Base-by-base conservation (phyloP, 2,797 vertebrate species). In the Notolepis coatsorum region DNA sequence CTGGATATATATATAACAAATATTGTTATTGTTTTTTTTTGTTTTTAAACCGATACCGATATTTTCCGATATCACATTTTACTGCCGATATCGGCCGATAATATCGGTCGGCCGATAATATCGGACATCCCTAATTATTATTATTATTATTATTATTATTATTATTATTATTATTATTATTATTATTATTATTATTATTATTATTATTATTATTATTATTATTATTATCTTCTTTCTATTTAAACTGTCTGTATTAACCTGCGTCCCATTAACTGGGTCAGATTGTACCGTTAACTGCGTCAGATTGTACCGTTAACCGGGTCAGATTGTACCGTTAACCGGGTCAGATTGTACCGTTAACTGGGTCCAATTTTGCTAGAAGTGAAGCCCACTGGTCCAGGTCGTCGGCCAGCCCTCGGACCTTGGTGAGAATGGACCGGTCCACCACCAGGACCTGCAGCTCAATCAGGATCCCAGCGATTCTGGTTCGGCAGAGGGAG, bases 381-480 rank as follows among this genome's bases (percentile, higher is more conserved):
- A 89, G 9, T 0, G 65, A 72, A 52, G 65, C 17, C 91, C 74
- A 92, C 41, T 75, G 81, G 35, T 85, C 35, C 2, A 91, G 5
- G 61, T 90, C 86, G 15, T 81, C 75, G 0, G 81, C 84, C 18
- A 94, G 70, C 35, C 74, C 7, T 67, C 71, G 65, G 0, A 75
- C 42, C 1, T 83, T 86, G 58, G 66, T 77, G 75, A 92, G 65
- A 53, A 87, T n/a, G 2, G 87, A 79, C 38, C 73, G 37, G 69
- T 91, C 68, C 37, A 73, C 61, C 64, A 94, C 25, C 3, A 90
- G 48, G 7, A 46, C 75, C 47, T 93, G 92, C 17, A 94, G 67
- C 68, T 93, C 90, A 1, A 88, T 84, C 65, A 94, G 65, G 15
- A 88, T 31, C 46, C 85, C 80, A 5, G 92, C 37, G 57, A 93